phyloP scores from a whole-genome alignment of 1,140 invertebrate genomes.

The Trialeurodes vaporariorum region DNA sequence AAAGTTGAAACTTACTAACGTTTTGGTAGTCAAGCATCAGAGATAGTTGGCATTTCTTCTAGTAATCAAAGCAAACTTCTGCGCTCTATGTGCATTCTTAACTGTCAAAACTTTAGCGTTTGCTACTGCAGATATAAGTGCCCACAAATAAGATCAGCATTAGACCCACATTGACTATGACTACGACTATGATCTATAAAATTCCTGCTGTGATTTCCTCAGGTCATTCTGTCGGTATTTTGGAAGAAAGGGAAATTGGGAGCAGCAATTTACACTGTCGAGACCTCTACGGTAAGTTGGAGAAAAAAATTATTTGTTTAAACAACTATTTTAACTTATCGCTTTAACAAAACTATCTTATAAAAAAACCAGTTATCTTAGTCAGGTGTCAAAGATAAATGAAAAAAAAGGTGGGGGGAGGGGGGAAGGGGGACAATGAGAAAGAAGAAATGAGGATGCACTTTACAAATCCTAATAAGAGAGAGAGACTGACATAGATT shows the following conservation, averaged over 20 bases:
- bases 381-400: too few relatives aligned
- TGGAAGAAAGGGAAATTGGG: neutral
- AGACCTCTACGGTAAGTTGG: neutral
- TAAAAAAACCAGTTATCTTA: too few relatives aligned
- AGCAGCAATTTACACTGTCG: neutral
- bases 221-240: neutral
- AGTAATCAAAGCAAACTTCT: neutral
- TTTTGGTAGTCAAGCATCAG: too few relatives aligned
- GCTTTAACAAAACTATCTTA: too few relatives aligned
- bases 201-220: neutral
- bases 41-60: neutral
- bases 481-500: too few relatives aligned
- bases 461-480: too few relatives aligned
- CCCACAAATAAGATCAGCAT: neutral
- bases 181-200: neutral
- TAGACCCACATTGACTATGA: neutral
- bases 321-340: too few relatives aligned
- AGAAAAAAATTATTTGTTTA: too few relatives aligned
- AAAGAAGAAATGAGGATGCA: too few relatives aligned
- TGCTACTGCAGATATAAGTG: neutral
- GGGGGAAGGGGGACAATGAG: too few relatives aligned
- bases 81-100: neutral
- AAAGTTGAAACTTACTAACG: too few relatives aligned
- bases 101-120: neutral
- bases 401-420: too few relatives aligned